Evolutionary conservation across 2,888 invertebrate species (phyloP), one percentile per base, ranked within the genome.

Genomic region (Caenorhabditis sinica): DNA sequence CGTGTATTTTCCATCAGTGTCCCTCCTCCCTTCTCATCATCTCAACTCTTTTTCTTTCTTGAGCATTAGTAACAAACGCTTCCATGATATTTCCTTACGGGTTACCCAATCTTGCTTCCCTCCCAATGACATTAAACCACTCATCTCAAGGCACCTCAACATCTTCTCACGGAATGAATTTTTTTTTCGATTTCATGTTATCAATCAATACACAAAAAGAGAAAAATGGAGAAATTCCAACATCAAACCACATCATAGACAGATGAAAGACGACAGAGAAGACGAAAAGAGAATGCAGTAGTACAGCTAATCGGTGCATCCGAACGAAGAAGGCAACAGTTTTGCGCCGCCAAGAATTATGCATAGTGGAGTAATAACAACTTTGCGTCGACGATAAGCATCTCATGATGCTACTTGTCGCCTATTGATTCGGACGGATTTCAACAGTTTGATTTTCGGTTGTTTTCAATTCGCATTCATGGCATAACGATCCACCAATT

Each of bases 401-500:
- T 84, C 84, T 84, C 71, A 75, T 84, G 84, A 84, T 84, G 84
- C 84, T 84, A 84, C 84, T 84, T 84, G 80, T 84, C 76, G 80
- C 80, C 80, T 84, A 84, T 84, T 81, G 84, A 84, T 84, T 84
- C 63, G 66, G 65, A 65, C 68, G 71, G 45, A 81, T 66, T 84
- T 80, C 80, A 76, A 80, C 84, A 84, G 80, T 84, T 76, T 61
- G 65, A 83, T 77, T 77, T 77, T 83, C 74, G 66, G 72, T 76
- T 68, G 83, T 77, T 83, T 77, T 77, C 73, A 23, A 83, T 77
- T 49, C 60, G 75, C 71, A 82, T 82, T 75, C 71, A 82, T 82
- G 82, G 82, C 82, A 82, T 71, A 56, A 76, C 82, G 72, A 74
- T 76, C 74, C 65, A 82, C 61, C 82, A 75, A 82, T 74, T 66